Percentiles rank a stretch among this genome's conserved stretches.
These are phyloP conservation scores for Adelges cooleyi DNA, from an alignment of 1,140 invertebrate genomes.

Conservation along the genomic window DNA sequence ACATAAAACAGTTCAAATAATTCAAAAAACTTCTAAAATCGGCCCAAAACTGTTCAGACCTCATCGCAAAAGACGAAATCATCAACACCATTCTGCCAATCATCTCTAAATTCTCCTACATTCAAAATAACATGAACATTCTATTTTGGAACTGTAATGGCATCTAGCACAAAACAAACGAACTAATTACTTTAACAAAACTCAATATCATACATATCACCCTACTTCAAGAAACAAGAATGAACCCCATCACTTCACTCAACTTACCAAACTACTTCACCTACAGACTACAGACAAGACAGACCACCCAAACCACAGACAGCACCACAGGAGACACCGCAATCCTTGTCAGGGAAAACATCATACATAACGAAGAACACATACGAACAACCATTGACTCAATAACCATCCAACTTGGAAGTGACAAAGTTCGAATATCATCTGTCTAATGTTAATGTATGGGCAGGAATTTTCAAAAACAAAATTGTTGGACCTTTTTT, in stretches of 20 bases:
- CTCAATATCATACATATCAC: neutral
- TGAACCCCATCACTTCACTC: neutral
- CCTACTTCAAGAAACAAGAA: neutral
- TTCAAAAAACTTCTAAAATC: neutral
- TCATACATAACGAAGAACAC: neutral
- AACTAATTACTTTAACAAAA: neutral
- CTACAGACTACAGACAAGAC: neutral
- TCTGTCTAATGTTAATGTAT: too few relatives aligned
- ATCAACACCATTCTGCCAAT: neutral
- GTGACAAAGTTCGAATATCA: neutral
- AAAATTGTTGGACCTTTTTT: too few relatives aligned
- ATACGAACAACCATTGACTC: neutral
- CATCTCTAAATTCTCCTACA: neutral
- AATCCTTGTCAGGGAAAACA: neutral
- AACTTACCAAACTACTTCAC: neutral
- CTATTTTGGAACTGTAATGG: neutral
- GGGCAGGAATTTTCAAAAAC: too few relatives aligned
- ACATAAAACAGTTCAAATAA: neutral
- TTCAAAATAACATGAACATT: neutral
- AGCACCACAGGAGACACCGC: neutral
- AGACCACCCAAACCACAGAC: neutral
- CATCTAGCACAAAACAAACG: neutral
- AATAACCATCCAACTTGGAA: neutral
- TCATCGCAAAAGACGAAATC: neutral
- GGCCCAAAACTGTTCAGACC: neutral